Base-by-base conservation (phyloP, 2,888 invertebrate genomes). In the Drosophila histrio region DNA sequence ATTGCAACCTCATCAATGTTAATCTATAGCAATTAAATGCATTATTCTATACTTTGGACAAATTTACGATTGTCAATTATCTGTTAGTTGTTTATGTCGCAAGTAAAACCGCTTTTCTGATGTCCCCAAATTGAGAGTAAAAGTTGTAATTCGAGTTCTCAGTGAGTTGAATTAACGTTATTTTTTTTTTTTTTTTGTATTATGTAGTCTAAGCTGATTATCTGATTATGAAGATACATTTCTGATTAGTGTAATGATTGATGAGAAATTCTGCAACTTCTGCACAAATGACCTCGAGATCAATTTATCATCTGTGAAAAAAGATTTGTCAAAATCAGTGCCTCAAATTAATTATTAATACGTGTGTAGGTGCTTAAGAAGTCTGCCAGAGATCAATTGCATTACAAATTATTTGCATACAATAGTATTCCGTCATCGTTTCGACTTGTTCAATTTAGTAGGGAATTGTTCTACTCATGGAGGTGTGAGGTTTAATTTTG, bases 111-210 rank as follows among this genome's bases (percentile, higher is more conserved):
- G 30, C 53, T 53, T 53, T 53, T 39, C 15, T 30, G 15, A 13
- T 41, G 41, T 22, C 13, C 15, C 41, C 53, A 41, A 30, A 39
- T 30, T 41, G 39, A 13, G n/a, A 39, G 53, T 53, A 53, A 53
- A 52, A 53, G 39, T 53, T 53, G 53, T 41, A 41, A 15, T 13
- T 41, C 39, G 21, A 53, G 28, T 30, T 50, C 17, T 46, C 13
- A 13, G 2, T n/a, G 19, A n/a, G n/a, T n/a, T n/a, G n/a, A n/a
- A n/a, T n/a, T n/a, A n/a, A n/a, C n/a, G n/a, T n/a, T n/a, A n/a
- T n/a, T n/a, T n/a, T n/a, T n/a, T n/a, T n/a, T n/a, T 9, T 7
- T 26, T 38, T 9, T 52, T 28, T 9, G 3, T 39, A 28, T 4
- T 21, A 30, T 30, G 13, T 21, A 26, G 38, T 28, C 38, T 19